Evolutionary conservation across 1,140 invertebrate species (phyloP).

Genomic region (Temnothorax longispinosus): DNA sequence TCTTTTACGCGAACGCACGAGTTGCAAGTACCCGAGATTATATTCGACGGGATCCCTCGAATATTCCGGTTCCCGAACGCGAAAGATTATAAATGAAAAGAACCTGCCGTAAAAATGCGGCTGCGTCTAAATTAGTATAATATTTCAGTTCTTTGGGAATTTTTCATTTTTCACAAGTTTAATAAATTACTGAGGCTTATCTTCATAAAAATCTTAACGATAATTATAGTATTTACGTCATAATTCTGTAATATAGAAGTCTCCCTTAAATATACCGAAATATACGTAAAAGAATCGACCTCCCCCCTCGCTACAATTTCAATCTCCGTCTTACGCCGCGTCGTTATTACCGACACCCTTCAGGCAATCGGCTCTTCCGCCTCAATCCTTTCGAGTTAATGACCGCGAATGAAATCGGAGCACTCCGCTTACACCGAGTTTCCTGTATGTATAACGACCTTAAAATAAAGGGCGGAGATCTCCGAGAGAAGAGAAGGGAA

Average conservation of each 20-base stretch:
- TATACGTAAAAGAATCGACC: not conserved
- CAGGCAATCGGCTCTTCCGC: constrained; percentile 27
- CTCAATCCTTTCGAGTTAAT: constrained; percentile 50
- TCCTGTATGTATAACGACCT: constrained; percentile 37
- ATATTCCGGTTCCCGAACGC: not conserved
- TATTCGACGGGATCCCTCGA: not conserved
- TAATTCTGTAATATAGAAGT: not conserved
- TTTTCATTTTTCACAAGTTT: not conserved
- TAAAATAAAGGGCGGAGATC: constrained; percentile 36
- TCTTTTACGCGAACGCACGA: too few species aligned
- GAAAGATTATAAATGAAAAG: not conserved
- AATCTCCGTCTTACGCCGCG: constrained; percentile 27
- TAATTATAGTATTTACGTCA: not conserved
- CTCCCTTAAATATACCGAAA: not conserved
- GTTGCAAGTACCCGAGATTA: too few species aligned
- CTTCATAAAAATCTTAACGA: not conserved
- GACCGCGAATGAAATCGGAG: constrained; percentile 46
- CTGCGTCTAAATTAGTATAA: not conserved
- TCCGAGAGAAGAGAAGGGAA: constrained; percentile 3
- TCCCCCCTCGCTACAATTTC: not conserved
- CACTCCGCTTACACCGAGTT: constrained; percentile 21
- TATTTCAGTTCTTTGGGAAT: not conserved
- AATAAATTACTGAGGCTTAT: constrained; percentile 3
- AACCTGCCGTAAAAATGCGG: not conserved
- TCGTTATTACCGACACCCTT: constrained; percentile 23